Evolutionary conservation across 2,797 vertebrate genomes (phyloP).

Genomic region (Tapirus indicus): DNA sequence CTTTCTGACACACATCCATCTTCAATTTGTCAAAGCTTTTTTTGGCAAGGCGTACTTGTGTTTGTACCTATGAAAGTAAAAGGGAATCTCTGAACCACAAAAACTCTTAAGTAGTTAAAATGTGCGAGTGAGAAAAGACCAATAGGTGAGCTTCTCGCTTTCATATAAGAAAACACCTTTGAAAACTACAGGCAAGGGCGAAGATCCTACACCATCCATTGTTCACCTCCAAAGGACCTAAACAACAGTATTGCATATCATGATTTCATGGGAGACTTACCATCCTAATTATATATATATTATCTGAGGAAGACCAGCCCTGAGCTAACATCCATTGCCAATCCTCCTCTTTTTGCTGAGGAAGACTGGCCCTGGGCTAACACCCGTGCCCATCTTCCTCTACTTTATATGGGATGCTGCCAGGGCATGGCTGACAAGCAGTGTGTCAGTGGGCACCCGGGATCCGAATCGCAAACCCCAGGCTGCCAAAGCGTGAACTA

Average conservation of each 20-base stretch:
- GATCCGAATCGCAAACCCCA: too few relatives aligned
- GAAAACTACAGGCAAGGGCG: neutral
- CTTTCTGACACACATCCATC: slow-evolving; percentile 99
- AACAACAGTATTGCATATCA: neutral
- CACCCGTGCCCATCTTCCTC: too few relatives aligned
- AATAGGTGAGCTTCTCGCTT: neutral
- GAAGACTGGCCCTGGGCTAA: too few relatives aligned
- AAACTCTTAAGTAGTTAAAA: neutral
- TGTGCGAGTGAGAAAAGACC: neutral
- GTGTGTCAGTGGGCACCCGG: too few relatives aligned
- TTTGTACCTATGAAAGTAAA: slow-evolving; percentile 93
- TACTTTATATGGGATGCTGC: too few relatives aligned
- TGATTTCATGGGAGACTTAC: neutral
- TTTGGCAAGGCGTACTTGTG: slow-evolving; percentile 97
- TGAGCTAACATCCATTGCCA: too few relatives aligned
- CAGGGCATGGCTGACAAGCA: too few relatives aligned
- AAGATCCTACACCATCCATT: neutral
- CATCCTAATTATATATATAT: neutral
- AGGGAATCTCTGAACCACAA: neutral
- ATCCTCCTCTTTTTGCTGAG: too few relatives aligned
- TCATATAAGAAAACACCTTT: neutral
- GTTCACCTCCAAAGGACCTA: neutral
- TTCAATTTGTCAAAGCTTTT: slow-evolving; percentile 98
- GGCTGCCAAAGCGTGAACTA: too few relatives aligned
- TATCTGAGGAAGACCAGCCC: too few relatives aligned